Evolutionary conservation across 2,113 vertebrate species (phyloP), one percentile per base, ranked within the genome.

Genomic region (Phalacrocorax brasilianus): DNA sequence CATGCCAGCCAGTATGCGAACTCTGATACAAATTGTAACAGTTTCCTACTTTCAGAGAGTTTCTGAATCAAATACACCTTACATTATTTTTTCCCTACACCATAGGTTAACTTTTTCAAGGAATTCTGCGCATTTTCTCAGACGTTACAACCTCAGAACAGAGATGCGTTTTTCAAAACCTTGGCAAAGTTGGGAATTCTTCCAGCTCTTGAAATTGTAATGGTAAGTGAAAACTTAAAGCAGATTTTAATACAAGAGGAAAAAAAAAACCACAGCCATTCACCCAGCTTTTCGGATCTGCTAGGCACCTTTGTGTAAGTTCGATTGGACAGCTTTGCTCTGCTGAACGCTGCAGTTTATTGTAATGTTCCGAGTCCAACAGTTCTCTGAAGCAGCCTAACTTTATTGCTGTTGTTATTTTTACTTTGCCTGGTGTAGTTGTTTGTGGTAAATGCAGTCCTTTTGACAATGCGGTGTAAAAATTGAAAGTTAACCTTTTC

Each of bases 51-150:
- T 71, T 20, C 32, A 14, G 35, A 23, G 52, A 11, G 9, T 23
- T 85, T 30, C 45, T 67, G 32, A 35, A 59, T 55, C 42, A 32
- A n/a, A 26, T 10, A 8, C 45, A 66, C 40, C 18, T 71, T 6
- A 3, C 63, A 24, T 91, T 56, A n/a, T 42, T 88, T 38, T 80
- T 82, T 68, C 70, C 72, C 82, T 49, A 4, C 96, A 24, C n/a
- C 20, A 16, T 91, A 99, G 99, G 99, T 99, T 75, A 99, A 99
- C 97, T 99, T 99, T 93, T 99, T 99, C 98, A 99, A 99, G 97
- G 99, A 99, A 97, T 99, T 99, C 94, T 99, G 99, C 97, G 99
- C 99, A 8, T 99, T 99, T 98, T 99, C 99, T 92, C 99, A 99
- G 98, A 99, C 99, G 0, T 97, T 99, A 96, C 99, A 99, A 96